phyloP scores from a whole-genome alignment of 2,113 vertebrate species.

The Carassius auratus region DNA sequence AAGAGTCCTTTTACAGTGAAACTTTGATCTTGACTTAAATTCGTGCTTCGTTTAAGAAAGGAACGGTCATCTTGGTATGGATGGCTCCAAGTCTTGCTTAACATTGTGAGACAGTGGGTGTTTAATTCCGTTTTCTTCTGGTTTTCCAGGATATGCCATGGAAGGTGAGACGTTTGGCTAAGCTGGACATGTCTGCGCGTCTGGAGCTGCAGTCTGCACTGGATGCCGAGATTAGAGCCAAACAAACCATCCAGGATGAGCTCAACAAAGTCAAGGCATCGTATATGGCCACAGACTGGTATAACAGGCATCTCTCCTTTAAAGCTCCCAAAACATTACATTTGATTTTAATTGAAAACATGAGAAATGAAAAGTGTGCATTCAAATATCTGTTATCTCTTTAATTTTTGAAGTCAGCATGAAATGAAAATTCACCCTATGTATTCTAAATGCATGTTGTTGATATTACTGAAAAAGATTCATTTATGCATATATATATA shows the following conservation, averaged over 20 bases:
- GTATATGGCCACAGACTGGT: constrained; percentile 95
- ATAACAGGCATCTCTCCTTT: constrained; percentile 47
- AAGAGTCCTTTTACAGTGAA: constrained; percentile 54
- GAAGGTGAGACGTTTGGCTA: constrained; percentile 97
- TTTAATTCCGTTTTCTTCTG: neutral
- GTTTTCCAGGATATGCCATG: constrained; percentile 92
- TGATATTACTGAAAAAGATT: no score
- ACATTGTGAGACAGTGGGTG: neutral
- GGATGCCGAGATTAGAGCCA: constrained; percentile 96
- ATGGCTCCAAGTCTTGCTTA: neutral
- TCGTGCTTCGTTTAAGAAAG: neutral
- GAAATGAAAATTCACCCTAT: neutral
- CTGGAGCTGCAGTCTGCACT: constrained; percentile 95
- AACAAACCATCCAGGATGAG: constrained; percentile 95
- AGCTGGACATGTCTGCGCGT: constrained; percentile 97
- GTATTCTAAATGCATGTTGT: no score
- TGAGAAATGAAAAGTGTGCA: neutral
- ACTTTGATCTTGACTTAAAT: neutral
- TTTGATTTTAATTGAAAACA: neutral
- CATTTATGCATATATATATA: no score
- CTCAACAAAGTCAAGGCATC: constrained; percentile 96
- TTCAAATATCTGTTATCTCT: neutral
- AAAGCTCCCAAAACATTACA: neutral
- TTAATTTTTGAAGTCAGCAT: neutral
- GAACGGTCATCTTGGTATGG: neutral